Percentiles rank a stretch among this genome's conserved stretches.
These are phyloP conservation scores for Castor canadensis DNA, from an alignment of 2,113 vertebrate species.

Conservation along the genomic window DNA sequence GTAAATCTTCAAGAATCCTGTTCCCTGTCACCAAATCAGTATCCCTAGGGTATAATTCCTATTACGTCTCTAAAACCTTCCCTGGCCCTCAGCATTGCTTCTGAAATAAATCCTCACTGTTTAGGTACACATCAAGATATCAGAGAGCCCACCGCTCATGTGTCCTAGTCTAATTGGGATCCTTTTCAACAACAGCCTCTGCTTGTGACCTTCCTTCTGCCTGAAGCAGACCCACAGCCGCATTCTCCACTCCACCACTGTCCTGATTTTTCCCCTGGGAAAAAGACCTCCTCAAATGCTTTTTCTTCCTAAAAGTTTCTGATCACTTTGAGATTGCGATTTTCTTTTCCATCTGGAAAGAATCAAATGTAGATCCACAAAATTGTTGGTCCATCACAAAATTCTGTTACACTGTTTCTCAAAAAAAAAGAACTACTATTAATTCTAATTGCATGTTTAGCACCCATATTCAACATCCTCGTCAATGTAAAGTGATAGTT, in stretches of 20 bases:
- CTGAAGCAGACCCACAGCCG: too few species aligned
- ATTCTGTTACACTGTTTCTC: not conserved
- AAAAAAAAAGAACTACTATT: not conserved
- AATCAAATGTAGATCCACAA: not conserved
- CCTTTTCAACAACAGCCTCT: not conserved
- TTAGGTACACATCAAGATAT: not conserved
- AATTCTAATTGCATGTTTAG: not conserved
- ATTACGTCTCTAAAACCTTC: not conserved
- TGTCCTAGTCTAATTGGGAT: not conserved
- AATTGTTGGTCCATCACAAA: not conserved
- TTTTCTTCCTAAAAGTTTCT: not conserved
- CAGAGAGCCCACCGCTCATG: not conserved
- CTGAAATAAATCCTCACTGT: not conserved
- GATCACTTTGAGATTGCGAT: not conserved
- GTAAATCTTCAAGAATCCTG: slow-evolving; percentile 20
- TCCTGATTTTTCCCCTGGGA: not conserved
- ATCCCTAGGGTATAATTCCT: slow-evolving; percentile 22
- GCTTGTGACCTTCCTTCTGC: not conserved
- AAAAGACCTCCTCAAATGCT: not conserved
- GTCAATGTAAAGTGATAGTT: not conserved
- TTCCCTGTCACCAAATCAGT: not conserved
- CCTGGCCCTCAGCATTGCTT: not conserved
- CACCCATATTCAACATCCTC: not conserved
- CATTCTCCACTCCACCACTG: not conserved
- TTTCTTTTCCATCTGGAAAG: not conserved